These are phyloP conservation scores for Myripristis jacobus DNA, from an alignment of 2,797 vertebrate species.

Conservation along the genomic window DNA sequence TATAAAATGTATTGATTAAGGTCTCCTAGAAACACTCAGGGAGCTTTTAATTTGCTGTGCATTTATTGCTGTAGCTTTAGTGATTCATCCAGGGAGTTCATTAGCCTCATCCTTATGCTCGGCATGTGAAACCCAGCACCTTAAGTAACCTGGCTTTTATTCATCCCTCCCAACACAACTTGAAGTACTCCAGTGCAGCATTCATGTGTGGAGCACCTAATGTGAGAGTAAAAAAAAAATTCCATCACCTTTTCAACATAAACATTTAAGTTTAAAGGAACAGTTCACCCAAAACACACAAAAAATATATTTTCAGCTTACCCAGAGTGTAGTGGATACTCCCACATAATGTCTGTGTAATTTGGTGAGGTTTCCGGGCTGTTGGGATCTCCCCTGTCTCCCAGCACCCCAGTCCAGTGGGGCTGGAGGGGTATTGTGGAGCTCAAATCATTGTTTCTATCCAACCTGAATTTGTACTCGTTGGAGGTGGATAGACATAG, in stretches of 20 bases:
- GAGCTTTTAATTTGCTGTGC: constrained; percentile 78
- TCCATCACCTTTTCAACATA: background rate
- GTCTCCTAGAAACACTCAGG: constrained; percentile 44
- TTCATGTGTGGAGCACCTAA: constrained; percentile 35
- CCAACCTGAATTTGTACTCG: no score
- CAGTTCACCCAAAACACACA: no score
- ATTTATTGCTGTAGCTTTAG: constrained; percentile 75
- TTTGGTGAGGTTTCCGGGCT: no score
- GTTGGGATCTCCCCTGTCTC: background rate
- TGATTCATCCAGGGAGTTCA: constrained; percentile 73
- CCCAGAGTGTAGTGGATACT: no score
- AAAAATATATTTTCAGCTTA: no score
- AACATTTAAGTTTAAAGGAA: background rate
- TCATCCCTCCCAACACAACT: constrained; percentile 31
- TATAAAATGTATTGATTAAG: constrained; percentile 72
- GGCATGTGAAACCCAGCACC: constrained; percentile 56
- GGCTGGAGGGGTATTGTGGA: no score
- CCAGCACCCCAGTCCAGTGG: no score
- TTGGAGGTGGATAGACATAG: no score
- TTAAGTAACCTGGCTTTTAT: constrained; percentile 67
- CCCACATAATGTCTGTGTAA: no score
- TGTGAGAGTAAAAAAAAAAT: constrained; percentile 1
- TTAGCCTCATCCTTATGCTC: constrained; percentile 66
- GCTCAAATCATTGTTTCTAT: no score
- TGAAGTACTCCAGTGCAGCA: constrained; percentile 62